Conservation (phyloP, 92 coral and sea anemone species). For the Nematostella vectensis region DNA sequence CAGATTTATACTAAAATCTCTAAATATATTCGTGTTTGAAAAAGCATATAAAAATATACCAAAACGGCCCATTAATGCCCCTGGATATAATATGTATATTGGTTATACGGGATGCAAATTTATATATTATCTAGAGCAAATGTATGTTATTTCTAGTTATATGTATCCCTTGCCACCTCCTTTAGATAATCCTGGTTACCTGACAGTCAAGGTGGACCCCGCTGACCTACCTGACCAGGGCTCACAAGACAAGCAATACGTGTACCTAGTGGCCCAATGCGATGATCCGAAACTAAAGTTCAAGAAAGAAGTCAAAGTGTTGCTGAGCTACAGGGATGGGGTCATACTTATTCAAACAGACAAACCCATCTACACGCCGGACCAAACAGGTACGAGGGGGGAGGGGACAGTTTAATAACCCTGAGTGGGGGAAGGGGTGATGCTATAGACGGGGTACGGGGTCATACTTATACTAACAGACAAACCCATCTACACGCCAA, state of each 20-base stretch:
- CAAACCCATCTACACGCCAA: slow-evolving; percentile 95
- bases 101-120: too few species aligned
- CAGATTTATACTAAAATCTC: too few species aligned
- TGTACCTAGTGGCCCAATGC: slow-evolving; percentile 81
- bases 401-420: too few species aligned
- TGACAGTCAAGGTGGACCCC: slow-evolving; percentile 16
- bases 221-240: slow-evolving; percentile 62
- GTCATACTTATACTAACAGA: slow-evolving; percentile 89
- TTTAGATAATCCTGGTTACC: not conserved
- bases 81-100: too few species aligned
- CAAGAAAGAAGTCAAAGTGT: slow-evolving; percentile 59
- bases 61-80: too few species aligned
- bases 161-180: not conserved
- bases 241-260: slow-evolving; percentile 81
- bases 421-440: too few species aligned
- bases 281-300: slow-evolving; percentile 56
- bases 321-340: slow-evolving; percentile 75
- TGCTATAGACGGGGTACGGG: too few species aligned
- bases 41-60: too few species aligned
- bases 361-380: slow-evolving; percentile 95
- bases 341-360: slow-evolving; percentile 90
- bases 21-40: too few species aligned
- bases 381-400: slow-evolving; percentile 79
- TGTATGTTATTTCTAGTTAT: too few species aligned
- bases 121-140: too few species aligned